Evolutionary conservation across 2,888 invertebrate species (phyloP).

Genomic region (Rhogogaster chlorosoma): DNA sequence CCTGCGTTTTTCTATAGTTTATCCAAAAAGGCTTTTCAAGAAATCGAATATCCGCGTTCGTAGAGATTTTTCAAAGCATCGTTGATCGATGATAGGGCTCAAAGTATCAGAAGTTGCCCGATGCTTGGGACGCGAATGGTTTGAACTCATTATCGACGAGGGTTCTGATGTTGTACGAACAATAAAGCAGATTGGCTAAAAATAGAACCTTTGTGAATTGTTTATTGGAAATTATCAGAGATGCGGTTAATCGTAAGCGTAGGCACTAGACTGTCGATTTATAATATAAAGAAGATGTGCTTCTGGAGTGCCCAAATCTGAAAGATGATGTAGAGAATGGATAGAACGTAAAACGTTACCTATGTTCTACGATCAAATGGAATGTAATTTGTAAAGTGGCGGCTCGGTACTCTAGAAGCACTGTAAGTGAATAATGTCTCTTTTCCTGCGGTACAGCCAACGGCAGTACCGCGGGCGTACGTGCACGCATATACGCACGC

Average conservation of each 20-base stretch:
- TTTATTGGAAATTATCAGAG: not conserved
- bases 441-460: conserved; percentile 73
- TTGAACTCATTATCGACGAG: not conserved
- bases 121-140: not conserved
- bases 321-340: conserved; percentile 66
- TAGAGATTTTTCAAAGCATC: not conserved
- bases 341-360: conserved; percentile 57
- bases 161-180: not conserved
- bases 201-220: conserved; percentile 1
- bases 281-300: not conserved
- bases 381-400: conserved; percentile 74
- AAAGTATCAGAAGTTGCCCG: conserved; percentile 16
- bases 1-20: not conserved
- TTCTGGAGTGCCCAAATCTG: conserved; percentile 57
- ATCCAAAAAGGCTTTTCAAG: not conserved
- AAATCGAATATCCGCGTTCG: not conserved
- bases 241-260: not conserved
- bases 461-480: conserved; percentile 37
- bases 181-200: not conserved
- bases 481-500: conserved; percentile 42
- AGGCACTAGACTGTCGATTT: not conserved
- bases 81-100: not conserved
- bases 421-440: conserved; percentile 75
- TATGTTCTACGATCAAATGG: conserved; percentile 69
- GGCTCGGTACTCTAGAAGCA: conserved; percentile 66